Base-by-base conservation (phyloP, 2,113 vertebrate species). In the Scartelaos histophorus region DNA sequence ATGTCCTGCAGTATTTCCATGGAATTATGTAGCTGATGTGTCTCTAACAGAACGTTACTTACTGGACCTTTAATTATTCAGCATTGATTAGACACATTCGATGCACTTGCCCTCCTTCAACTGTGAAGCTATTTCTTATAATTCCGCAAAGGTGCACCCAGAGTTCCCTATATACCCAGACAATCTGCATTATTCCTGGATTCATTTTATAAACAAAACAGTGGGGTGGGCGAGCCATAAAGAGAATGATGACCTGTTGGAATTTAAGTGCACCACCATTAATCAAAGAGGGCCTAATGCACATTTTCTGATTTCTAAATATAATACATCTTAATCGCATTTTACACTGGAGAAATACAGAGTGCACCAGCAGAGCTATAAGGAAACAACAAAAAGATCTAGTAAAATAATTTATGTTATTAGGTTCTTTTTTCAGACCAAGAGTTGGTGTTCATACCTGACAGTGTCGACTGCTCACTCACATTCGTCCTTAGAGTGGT, bases 171-270 rank as follows among this genome's bases (percentile, higher is more conserved):
- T 73, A 79, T 12, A 47, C 10, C 24, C 1, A 45, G 58, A 34
- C 67, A 38, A 85, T 83, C 80, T 79, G 73, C 82, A 82, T 81
- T 84, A 69, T 82, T 75, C 67, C 35, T 65, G 61, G 13, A 4
- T 77, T 47, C 11, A 60, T 53, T 79, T 78, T 73, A 78, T 81
- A 74, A 54, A 43, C 10, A 75, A 71, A 88, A 76, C 69, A 80
- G 66, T 72, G 24, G 0, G 60, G 67, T 29, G 60, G 64, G 45
- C 35, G 22, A 75, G 47, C 53, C 74, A 61, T 62, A 17, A 64
- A 68, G 66, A 81, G 78, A 78, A 76, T 61, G 74, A 85, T 76
- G 75, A 66, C 66, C 81, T 66, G 64, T 38, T 74, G 13, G 43
- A 67, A 72, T 73, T 22, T 67, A 74, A 82, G 53, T 35, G 58